Conservation (phyloP, 2,888 invertebrate genomes). For the Sesia bembeciformis region DNA sequence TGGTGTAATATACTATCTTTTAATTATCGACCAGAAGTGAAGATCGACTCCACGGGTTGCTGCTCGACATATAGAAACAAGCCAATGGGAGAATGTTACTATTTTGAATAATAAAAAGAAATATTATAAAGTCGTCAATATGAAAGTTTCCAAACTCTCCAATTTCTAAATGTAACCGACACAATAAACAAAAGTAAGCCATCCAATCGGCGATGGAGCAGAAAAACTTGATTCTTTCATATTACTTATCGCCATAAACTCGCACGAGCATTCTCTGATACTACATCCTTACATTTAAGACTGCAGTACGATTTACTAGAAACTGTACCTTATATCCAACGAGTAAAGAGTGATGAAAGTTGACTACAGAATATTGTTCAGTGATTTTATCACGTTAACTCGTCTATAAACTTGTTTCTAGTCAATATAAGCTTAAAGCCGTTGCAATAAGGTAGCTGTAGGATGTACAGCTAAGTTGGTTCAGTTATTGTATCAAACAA, state of each 20-base stretch:
- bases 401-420: neutral
- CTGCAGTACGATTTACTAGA: neutral
- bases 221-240: conserved; percentile 38
- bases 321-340: neutral
- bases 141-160: conserved; percentile 3
- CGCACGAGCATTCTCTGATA: conserved; percentile 23
- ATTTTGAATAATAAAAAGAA: no score
- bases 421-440: neutral
- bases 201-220: conserved; percentile 27
- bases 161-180: conserved; percentile 26
- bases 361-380: neutral
- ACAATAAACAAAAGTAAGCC: conserved; percentile 28
- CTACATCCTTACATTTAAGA: conserved; percentile 5
- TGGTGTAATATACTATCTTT: no score
- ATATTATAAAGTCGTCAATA: neutral
- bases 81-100: no score
- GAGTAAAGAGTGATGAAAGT: neutral
- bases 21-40: no score
- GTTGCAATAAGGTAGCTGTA: neutral
- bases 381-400: neutral
- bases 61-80: no score
- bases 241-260: conserved; percentile 49
- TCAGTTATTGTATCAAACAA: conserved; percentile 35
- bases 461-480: conserved; percentile 12
- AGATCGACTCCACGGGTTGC: no score